Evolutionary conservation across 2,113 vertebrate species (phyloP).

Genomic region (Morone saxatilis): DNA sequence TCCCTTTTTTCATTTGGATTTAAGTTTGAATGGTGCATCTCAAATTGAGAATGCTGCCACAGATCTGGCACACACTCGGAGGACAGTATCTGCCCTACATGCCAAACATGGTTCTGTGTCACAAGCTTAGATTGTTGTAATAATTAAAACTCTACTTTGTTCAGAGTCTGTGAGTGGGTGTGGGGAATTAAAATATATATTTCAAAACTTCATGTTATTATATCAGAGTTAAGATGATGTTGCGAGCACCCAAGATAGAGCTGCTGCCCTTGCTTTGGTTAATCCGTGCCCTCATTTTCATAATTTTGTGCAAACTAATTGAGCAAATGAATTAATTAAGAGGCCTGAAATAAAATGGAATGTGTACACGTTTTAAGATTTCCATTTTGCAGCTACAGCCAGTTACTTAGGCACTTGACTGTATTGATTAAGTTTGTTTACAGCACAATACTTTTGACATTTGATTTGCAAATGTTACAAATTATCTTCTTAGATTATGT

Average conservation of each 20-base stretch:
- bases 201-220: slow-evolving; percentile 11
- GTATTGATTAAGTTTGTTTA: not conserved
- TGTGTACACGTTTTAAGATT: slow-evolving; percentile 17
- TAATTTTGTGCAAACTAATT: slow-evolving; percentile 42
- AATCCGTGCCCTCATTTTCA: slow-evolving; percentile 35
- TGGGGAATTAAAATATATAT: slow-evolving; percentile 20
- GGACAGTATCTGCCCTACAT: not conserved
- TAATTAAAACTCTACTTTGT: not conserved
- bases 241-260: slow-evolving; percentile 8
- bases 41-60: not conserved
- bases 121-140: not conserved
- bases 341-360: slow-evolving; percentile 26
- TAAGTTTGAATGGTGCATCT: not conserved
- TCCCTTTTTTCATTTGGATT: not conserved
- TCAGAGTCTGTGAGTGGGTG: not conserved
- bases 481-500: not conserved
- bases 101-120: not conserved
- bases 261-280: slow-evolving; percentile 16
- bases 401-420: not conserved
- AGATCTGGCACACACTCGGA: not conserved
- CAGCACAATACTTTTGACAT: not conserved
- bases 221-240: slow-evolving; percentile 11
- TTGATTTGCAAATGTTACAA: not conserved
- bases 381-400: slow-evolving; percentile 2
- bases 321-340: slow-evolving; percentile 15